These are phyloP conservation scores for Corapipo altera DNA, from an alignment of 2,113 vertebrate species.

Conservation along the genomic window DNA sequence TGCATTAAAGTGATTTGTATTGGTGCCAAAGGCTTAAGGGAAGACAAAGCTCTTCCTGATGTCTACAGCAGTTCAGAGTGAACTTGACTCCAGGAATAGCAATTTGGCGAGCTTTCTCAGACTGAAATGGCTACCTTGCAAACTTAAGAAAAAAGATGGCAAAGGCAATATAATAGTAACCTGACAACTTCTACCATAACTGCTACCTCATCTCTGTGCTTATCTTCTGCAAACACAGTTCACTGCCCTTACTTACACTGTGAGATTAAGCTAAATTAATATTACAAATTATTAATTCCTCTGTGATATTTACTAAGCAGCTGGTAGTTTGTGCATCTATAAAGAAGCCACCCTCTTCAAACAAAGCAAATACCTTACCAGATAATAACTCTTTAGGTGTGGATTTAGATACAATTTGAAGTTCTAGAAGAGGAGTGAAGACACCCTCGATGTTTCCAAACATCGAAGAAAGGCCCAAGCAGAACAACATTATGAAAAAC, in stretches of 20 bases:
- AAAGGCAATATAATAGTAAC: neutral
- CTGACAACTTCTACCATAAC: neutral
- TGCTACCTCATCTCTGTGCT: neutral
- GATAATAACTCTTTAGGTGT: conserved; percentile 80
- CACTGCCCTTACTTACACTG: neutral
- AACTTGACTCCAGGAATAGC: neutral
- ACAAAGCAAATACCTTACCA: conserved; percentile 72
- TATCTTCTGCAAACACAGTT: conserved; percentile 1
- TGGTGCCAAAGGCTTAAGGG: neutral
- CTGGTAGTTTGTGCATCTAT: neutral
- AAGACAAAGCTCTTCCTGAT: neutral
- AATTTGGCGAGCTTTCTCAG: neutral
- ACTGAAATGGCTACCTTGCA: neutral
- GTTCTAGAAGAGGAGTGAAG: conserved; percentile 82
- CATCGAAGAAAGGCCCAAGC: conserved; percentile 91
- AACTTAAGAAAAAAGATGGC: neutral
- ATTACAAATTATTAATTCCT: neutral
- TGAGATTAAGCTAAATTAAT: neutral
- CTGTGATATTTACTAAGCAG: neutral
- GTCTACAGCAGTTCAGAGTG: neutral
- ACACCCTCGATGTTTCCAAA: conserved; percentile 89
- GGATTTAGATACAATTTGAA: conserved; percentile 71
- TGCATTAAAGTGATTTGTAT: neutral
- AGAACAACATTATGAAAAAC: conserved; percentile 92
- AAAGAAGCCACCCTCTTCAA: neutral